Percentiles rank a stretch among this genome's conserved stretches.
These are phyloP conservation scores for Drosophila nigromelanica DNA, from an alignment of 1,140 invertebrate species.

Conservation along the genomic window DNA sequence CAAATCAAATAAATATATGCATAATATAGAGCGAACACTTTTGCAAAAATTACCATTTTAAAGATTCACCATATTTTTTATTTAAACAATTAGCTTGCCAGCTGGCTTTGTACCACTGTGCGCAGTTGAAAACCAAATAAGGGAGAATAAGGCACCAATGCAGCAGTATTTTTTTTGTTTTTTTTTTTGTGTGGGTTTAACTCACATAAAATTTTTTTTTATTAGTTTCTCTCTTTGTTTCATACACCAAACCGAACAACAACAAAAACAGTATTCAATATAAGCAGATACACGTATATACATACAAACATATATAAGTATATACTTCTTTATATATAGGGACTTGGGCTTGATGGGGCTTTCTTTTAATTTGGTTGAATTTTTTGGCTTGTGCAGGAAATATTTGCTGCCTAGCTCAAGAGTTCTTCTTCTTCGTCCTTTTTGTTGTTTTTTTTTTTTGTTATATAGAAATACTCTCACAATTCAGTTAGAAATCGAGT, in stretches of 20 bases:
- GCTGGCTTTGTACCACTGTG: conserved; percentile 4
- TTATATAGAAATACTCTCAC: not conserved
- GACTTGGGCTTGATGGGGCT: conserved; percentile 26
- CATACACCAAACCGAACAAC: conserved; percentile 45
- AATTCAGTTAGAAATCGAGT: conserved; percentile 19
- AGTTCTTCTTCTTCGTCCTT: not conserved
- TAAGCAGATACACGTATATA: conserved; percentile 53
- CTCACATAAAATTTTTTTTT: conserved; percentile 77
- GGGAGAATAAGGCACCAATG: conserved; percentile 15
- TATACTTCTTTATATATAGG: conserved; percentile 9
- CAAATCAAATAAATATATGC: too few relatives aligned
- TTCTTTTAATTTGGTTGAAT: conserved; percentile 21
- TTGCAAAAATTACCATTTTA: too few relatives aligned
- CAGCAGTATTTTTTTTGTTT: conserved; percentile 17
- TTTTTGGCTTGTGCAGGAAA: not conserved
- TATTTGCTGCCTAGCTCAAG: conserved; percentile 1
- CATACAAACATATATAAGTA: conserved; percentile 34
- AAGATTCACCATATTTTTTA: too few relatives aligned
- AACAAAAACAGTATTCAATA: conserved; percentile 58
- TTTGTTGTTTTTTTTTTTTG: not conserved
- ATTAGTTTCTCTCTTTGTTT: conserved; percentile 66
- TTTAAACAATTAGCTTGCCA: too few relatives aligned
- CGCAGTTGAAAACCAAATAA: conserved; percentile 23
- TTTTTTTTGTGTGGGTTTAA: conserved; percentile 59
- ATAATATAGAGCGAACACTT: too few relatives aligned